Base-by-base conservation (phyloP, 2,888 invertebrate species). In the Drosophila rellima region DNA sequence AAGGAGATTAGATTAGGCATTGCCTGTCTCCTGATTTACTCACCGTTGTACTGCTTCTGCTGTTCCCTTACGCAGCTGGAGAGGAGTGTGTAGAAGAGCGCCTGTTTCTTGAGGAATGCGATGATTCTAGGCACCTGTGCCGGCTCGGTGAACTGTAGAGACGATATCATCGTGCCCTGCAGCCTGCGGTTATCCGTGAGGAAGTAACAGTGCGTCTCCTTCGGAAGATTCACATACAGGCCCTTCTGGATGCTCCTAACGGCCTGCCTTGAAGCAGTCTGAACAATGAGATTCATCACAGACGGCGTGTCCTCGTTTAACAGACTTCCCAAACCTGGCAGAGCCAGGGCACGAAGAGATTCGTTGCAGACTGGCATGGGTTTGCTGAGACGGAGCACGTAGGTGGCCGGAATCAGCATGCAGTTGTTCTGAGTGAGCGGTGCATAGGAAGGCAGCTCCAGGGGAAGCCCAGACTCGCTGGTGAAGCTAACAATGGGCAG, bases 121-220 rank as follows among this genome's bases (percentile, higher is more conserved):
- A 99, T 94, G 81, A 99, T 96, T 90, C 96, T 96, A 51, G 98
- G 96, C 67, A 98, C 97, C 92, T 98, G 97, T 7, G 96, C 95
- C 1, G 98, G 98, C 93, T 98, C 98, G 0, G 97, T 97, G 93
- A 98, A 98, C 0, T 98, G 98, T 63, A 99, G 96, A 70, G 95
- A 96, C 52, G 94, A 90, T 33, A 93, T 78, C 33, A 91, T 60
- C 0, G 91, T 89, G 13, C 92, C 93, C 73, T 96, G 95, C 92
- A 97, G 93, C 29, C 94, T 94, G 72, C 95, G 95, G 72, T 95
- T 95, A 91, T 97, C 97, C 26, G 97, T 97, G 93, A 98, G 94
- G 92, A 97, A 98, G 92, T 98, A 99, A 90, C 98, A 97, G 91
- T 99, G 98, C 64, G 95, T 96, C 91, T 98, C 98, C 91, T 98